Base-by-base conservation (phyloP, 2,888 invertebrate genomes). In the Seira musarum region DNA sequence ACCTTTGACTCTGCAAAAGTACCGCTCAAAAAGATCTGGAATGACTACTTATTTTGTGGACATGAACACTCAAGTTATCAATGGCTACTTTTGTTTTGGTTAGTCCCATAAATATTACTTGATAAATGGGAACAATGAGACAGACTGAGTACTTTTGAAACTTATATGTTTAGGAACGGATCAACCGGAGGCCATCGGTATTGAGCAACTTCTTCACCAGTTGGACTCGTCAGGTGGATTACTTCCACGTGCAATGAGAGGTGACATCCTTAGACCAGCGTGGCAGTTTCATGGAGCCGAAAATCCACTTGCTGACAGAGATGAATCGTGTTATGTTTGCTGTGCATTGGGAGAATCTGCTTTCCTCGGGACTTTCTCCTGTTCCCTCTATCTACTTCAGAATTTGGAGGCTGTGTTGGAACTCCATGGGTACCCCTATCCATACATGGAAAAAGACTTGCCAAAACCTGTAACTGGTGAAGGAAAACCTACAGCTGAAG, bases 51-150 rank as follows among this genome's bases (percentile, higher is more conserved):
- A 94, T 78, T 92, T 96, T 84, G 95, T 94, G 15, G 93, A 95
- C 88, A 94, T 96, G 2, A 95, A 96, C 86, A 96, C 96, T 0
- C 97, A 97, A 40, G 90, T 96, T 25, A 96, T 97, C 8, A 94
- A 94, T 88, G 96, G 96, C 76, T 95, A 93, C 88, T 94, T 97
- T 88, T 93, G 94, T 87, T 90, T 97, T 71, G 96, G 96, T 96
- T 91, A 89, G n/a, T n/a, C n/a, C n/a, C n/a, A 90, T 88, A 53
- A 57, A 24, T 35, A 21, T 30, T 17, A 30, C n/a, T 30, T 35
- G n/a, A 2, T 5, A 35, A 21, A 17, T 35, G 22, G 15, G 66
- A n/a, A n/a, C 66, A 35, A n/a, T n/a, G n/a, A n/a, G n/a, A n/a
- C n/a, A n/a, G n/a, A n/a, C n/a, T n/a, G 5, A 40, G 40, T 8